These are phyloP conservation scores for Lipotes vexillifer DNA, from an alignment of 2,113 vertebrate species.

Conservation along the genomic window DNA sequence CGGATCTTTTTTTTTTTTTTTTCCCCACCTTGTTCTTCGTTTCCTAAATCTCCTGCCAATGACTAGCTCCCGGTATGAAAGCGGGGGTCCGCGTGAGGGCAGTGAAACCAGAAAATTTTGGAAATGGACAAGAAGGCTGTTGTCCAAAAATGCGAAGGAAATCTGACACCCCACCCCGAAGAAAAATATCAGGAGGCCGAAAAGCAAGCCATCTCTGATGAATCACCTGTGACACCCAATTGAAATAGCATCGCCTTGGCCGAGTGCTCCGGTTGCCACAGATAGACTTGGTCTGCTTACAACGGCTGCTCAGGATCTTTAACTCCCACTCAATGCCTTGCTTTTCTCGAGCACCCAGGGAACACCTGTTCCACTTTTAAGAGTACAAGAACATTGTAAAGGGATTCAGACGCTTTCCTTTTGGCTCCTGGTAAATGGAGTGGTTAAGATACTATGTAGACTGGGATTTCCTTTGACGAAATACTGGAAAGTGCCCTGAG, in stretches of 20 bases:
- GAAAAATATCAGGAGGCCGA: conserved; percentile 26
- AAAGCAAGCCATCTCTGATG: conserved; percentile 10
- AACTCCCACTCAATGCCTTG: neutral
- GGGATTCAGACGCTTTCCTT: neutral
- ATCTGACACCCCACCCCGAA: conserved; percentile 5
- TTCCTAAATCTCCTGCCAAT: neutral
- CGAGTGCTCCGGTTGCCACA: neutral
- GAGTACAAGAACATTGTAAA: neutral
- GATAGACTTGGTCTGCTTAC: neutral
- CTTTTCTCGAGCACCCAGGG: neutral
- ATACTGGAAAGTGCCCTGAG: neutral
- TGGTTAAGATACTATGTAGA: neutral
- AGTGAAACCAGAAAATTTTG: conserved; percentile 27
- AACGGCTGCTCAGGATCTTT: neutral
- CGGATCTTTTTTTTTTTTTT: neutral
- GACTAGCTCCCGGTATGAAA: neutral
- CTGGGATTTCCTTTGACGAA: conserved; percentile 18
- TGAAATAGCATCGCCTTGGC: neutral
- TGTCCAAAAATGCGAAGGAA: conserved; percentile 33
- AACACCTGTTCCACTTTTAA: conserved; percentile 11
- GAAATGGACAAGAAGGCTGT: neutral
- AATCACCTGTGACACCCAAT: conserved; percentile 42
- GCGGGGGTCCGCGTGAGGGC: neutral
- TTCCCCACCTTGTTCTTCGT: neutral
- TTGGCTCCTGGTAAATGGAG: neutral